A percentile compares a stretch with the other conserved stretches of the same genome.
Conservation (phyloP, 2,888 invertebrate genomes). For the Xestia ashworthii region DNA sequence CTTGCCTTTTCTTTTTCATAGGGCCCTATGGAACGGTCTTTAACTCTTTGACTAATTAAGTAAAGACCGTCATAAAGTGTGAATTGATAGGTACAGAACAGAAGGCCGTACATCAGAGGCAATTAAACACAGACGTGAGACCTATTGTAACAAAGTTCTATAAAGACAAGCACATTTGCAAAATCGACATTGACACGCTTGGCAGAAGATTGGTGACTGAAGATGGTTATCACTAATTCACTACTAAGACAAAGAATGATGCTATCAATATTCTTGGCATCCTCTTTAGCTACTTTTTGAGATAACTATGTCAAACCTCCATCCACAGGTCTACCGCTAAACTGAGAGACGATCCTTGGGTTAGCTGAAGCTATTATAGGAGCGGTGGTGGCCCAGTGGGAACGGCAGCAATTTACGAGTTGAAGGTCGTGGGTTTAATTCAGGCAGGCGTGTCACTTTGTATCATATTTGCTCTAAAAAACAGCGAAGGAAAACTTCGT, state of each 20-base stretch:
- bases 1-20: not conserved
- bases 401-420: no score
- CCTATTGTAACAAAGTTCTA: not conserved
- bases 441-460: no score
- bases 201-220: constrained; percentile 1
- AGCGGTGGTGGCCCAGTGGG: not conserved
- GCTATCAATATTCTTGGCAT: not conserved
- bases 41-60: not conserved
- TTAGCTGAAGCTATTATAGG: not conserved
- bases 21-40: not conserved
- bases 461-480: no score
- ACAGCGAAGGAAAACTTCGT: no score
- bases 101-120: not conserved
- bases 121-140: not conserved
- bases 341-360: not conserved
- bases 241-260: constrained; percentile 7
- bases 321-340: not conserved
- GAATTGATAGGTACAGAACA: not conserved
- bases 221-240: not conserved
- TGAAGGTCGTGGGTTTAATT: no score
- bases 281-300: not conserved
- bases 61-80: not conserved
- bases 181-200: constrained; percentile 18
- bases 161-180: not conserved
- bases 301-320: not conserved